A percentile compares a stretch with the other conserved stretches of the same genome.
Conservation (phyloP, 1,140 invertebrate genomes). For the Drosophila trapezifrons region DNA sequence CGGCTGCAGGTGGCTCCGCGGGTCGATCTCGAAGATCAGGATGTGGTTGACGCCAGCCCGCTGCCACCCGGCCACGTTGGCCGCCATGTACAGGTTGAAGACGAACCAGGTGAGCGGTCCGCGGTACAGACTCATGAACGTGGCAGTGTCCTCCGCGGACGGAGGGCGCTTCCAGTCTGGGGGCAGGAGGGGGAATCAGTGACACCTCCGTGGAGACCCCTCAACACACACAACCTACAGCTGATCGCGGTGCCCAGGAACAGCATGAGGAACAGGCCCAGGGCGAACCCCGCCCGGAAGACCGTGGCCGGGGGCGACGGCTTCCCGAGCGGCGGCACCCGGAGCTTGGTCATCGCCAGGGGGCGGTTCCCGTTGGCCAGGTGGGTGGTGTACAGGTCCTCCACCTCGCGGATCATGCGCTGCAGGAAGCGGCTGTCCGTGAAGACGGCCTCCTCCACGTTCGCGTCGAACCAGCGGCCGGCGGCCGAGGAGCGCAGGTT, state of each 20-base stretch:
- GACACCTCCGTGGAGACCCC: not conserved
- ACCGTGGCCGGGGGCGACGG: conserved; percentile 87
- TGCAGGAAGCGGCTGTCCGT: conserved; percentile 35
- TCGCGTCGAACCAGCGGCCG: conserved; percentile 27
- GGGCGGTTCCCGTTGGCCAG: conserved; percentile 89
- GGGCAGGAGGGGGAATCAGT: conserved; percentile 50
- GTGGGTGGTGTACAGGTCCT: conserved; percentile 87
- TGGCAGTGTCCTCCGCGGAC: conserved; percentile 1
- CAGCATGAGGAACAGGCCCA: conserved; percentile 87
- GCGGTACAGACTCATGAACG: conserved; percentile 86
- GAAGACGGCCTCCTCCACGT: conserved; percentile 40
- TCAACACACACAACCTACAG: conserved; percentile 45
- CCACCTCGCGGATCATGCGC: conserved; percentile 88
- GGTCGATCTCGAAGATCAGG: conserved; percentile 92
- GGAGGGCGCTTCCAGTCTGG: conserved; percentile 76
- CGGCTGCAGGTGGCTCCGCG: conserved; percentile 88
- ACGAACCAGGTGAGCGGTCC: conserved; percentile 88
- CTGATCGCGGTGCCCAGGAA: conserved; percentile 77
- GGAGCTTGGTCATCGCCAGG: conserved; percentile 89
- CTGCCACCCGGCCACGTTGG: conserved; percentile 91
- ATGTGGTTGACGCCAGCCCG: conserved; percentile 91
- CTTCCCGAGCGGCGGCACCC: conserved; percentile 90
- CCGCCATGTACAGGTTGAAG: conserved; percentile 89
- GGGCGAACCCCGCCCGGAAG: conserved; percentile 87
- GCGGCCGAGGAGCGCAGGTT: conserved; percentile 40